These are phyloP conservation scores for Prosopocoilus inquinatus DNA, from an alignment of 2,888 invertebrate genomes.

Conservation along the genomic window DNA sequence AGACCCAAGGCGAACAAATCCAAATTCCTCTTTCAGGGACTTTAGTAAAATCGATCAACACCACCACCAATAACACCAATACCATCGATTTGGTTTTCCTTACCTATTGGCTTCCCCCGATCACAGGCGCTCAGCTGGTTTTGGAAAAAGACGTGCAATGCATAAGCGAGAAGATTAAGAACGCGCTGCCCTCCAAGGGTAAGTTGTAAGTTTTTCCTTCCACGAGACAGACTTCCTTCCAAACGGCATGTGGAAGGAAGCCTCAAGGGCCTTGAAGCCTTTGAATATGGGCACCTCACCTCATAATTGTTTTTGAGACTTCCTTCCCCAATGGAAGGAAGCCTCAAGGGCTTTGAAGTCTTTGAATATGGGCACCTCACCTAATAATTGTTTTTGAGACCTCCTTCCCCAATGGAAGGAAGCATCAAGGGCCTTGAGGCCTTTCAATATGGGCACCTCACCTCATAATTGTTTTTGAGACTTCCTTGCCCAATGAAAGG, in stretches of 20 bases:
- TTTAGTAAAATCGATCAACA: conserved; percentile 37
- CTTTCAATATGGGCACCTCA: not conserved
- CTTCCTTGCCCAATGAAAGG: not conserved
- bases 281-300: not conserved
- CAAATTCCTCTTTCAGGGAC: conserved; percentile 34
- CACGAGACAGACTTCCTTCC: not conserved
- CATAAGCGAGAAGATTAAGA: conserved; percentile 53
- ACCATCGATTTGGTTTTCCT: conserved; percentile 67
- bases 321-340: not conserved
- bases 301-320: not conserved
- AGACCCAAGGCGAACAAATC: not conserved
- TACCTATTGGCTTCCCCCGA: conserved; percentile 71
- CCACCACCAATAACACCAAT: conserved; percentile 55
- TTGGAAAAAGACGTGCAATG: conserved; percentile 65
- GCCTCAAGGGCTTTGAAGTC: not conserved
- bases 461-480: too few species aligned
- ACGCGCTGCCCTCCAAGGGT: conserved; percentile 35
- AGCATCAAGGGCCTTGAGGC: not conserved
- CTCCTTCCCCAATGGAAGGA: not conserved
- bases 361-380: not conserved
- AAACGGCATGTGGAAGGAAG: not conserved
- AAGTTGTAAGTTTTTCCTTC: too few species aligned
- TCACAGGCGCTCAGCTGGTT: conserved; percentile 56
- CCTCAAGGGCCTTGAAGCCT: not conserved
- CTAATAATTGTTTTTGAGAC: not conserved